Evolutionary conservation across 2,113 vertebrate species (phyloP).

Genomic region (Parus major): DNA sequence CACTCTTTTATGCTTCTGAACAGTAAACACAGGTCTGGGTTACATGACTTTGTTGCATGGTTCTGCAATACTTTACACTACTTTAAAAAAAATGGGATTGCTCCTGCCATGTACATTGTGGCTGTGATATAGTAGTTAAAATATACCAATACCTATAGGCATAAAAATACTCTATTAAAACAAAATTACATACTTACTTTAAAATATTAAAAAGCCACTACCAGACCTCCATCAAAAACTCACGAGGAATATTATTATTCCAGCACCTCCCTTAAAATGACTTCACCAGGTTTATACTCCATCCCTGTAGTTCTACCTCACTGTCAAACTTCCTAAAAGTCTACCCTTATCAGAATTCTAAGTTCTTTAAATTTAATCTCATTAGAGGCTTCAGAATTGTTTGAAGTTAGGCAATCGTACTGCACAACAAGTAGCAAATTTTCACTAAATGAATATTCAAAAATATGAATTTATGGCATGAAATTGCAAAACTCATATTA

Average conservation of each 20-base stretch:
- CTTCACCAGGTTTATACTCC: neutral
- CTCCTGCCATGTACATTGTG: neutral
- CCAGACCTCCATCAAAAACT: neutral
- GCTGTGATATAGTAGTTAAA: neutral
- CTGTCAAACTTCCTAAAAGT: neutral
- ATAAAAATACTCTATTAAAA: neutral
- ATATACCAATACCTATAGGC: neutral
- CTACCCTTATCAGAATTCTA: neutral
- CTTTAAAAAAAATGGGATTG: neutral
- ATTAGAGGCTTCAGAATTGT: neutral
- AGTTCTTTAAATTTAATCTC: neutral
- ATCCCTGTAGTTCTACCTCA: neutral
- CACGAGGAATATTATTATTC: neutral
- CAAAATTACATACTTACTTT: neutral
- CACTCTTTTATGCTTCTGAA: accelerated
- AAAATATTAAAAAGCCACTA: neutral
- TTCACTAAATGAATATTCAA: neutral
- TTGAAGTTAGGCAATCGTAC: neutral
- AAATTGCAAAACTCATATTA: neutral
- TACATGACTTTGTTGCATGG: neutral
- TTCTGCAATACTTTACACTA: neutral
- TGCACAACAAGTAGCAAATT: neutral
- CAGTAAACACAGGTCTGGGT: neutral
- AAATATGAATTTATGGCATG: neutral
- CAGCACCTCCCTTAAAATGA: neutral